Evolutionary conservation across 2,113 vertebrate genomes (phyloP), one percentile per base, ranked within the genome.

Genomic region (Lathamus discolor): DNA sequence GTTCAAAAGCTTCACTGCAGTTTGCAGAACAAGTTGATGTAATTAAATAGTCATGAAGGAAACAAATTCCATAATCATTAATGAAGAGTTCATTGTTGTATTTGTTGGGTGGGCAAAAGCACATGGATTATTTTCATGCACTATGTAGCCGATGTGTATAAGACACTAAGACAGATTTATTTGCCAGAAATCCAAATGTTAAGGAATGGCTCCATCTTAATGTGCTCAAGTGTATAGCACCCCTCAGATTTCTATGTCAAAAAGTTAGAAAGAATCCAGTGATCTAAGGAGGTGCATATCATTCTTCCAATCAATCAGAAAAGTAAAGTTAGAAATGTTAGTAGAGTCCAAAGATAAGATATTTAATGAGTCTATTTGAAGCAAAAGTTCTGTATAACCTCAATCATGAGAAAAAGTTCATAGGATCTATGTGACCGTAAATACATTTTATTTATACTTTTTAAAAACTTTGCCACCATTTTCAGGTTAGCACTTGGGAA

Each of bases 151-250:
- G 23, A 29, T 68, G 7, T 27, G 4, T 27, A 24, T 52, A 31
- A 83, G 68, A 29, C 44, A 44, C 33, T 43, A 43, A 70, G 68
- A 84, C 61, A 79, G 64, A n/a, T 61, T 49, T 17, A 77, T 77
- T 69, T 94, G 69, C 67, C 67, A 83, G 77, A 88, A 93, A 86
- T 77, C 69, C 74, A 94, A 96, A 95, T 89, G 88, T 97, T 97
- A 96, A 93, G 74, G 93, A 96, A 96, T 96, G 92, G 96, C 95
- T 97, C 96, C 96, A 96, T 97, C 96, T 97, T 96, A 97, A 89
- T 96, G 96, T 85, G 62, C 67, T 91, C 19, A 54, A 89, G 93
- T 94, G 96, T 89, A 96, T 97, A 97, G 67, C 96, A 97, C 79
- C 93, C 49, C 66, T 92, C 85, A 90, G 73, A 62, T 66, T 62